These are phyloP conservation scores for Morelia viridis DNA, from an alignment of 2,797 vertebrate genomes.

Conservation along the genomic window DNA sequence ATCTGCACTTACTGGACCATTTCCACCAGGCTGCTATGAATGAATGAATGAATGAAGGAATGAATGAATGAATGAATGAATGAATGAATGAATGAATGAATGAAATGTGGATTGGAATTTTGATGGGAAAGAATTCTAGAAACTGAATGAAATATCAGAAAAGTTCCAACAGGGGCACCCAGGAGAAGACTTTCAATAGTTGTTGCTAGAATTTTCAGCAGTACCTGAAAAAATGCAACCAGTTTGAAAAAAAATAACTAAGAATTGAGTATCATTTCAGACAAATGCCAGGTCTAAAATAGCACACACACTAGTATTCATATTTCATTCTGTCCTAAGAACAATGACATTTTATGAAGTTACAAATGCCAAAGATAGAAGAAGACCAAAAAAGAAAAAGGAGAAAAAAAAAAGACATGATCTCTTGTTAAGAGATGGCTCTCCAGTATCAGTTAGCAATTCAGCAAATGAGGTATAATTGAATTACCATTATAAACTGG, in stretches of 20 bases:
- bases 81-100: no score
- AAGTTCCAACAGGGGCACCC: not conserved
- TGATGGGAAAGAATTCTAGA: not conserved
- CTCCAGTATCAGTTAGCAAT: constrained; percentile 7
- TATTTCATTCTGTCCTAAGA: not conserved
- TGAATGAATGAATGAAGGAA: not conserved
- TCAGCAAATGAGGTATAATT: constrained; percentile 20
- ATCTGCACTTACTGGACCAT: not conserved
- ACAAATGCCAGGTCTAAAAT: not conserved
- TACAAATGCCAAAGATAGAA: constrained; percentile 1
- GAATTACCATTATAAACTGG: constrained; percentile 35
- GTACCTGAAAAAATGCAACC: not conserved
- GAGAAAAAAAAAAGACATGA: no score
- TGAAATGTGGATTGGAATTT: not conserved
- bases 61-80: not conserved
- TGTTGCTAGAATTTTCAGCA: not conserved
- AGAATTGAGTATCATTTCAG: no score
- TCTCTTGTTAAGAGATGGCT: not conserved
- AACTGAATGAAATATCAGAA: not conserved
- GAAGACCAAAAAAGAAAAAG: not conserved
- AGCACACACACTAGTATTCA: not conserved
- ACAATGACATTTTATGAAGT: constrained; percentile 4
- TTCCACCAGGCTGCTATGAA: no score
- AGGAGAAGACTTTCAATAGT: not conserved
- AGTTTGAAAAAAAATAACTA: not conserved